Base-by-base conservation (phyloP, 2,888 invertebrate species). In the Thymelicus acteon region DNA sequence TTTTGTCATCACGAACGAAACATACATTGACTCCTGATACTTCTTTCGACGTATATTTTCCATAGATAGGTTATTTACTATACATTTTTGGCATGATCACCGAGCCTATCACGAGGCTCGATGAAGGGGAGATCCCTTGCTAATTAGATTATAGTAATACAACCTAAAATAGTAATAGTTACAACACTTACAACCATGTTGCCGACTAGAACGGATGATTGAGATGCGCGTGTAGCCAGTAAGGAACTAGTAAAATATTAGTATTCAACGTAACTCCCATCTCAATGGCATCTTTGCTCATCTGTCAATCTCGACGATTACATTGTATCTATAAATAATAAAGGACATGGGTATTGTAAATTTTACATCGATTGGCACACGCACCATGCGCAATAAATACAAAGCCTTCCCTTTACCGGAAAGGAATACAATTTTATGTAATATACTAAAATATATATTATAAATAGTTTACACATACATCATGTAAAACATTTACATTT, bases 231-330 rank as follows among this genome's bases (percentile, higher is more conserved):
- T 52, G 52, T 61, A 7, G 52, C 31, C 15, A 62, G 15, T 47
- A 57, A 62, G 62, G 57, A 69, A 57, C 68, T 69, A 47, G 54
- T 57, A 15, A 37, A 7, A 31, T 61, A 67, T 68, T 69, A 62
- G 68, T 67, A 68, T 60, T 67, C 44, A 67, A 37, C 64, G 63
- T 60, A 67, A 64, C 60, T 62, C 47, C 54, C 13, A 62, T 62
- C 68, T 69, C 62, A 67, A 67, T 67, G 64, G 47, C 49, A n/a
- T 12, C 60, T 44, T 6, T 39, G 54, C 63, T 48, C 62, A 47
- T 64, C 64, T 71, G 64, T 70, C 58, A 10, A 61, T 54, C 49
- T 65, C 68, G n/a, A 73, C 52, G 48, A 64, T 62, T 19, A 72
- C 70, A 61, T 72, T 65, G 44, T 61, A 63, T 60, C 67, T 48